These are phyloP conservation scores for Orthonevra nobilis DNA, from an alignment of 2,888 invertebrate species.

Conservation along the genomic window DNA sequence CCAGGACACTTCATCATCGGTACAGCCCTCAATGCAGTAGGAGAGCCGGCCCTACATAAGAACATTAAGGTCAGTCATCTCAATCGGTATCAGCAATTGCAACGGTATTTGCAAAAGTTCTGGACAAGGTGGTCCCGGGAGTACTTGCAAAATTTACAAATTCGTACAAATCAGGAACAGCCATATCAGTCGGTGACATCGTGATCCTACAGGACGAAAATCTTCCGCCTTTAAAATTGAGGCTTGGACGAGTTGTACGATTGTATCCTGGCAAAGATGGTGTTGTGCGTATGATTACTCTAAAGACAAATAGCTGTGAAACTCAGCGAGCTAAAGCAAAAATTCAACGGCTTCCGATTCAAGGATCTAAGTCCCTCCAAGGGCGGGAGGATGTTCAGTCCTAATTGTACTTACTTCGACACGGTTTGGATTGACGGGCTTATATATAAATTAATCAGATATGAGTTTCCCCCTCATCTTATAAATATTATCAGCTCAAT, in stretches of 20 bases:
- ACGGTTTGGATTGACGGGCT: too few species aligned
- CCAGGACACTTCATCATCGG: neutral
- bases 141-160: slow-evolving; percentile 2
- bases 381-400: slow-evolving; percentile 11
- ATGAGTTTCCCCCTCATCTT: too few species aligned
- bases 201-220: neutral
- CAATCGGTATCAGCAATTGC: neutral
- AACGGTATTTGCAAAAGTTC: neutral
- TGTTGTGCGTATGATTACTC: too few species aligned
- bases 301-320: too few species aligned
- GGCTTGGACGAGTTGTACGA: neutral
- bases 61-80: too few species aligned
- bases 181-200: neutral
- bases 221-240: neutral
- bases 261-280: too few species aligned
- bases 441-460: too few species aligned
- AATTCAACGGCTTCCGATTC: neutral
- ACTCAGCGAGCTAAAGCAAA: neutral
- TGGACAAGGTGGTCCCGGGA: slow-evolving; percentile 15
- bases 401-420: neutral
- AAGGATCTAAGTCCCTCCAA: neutral
- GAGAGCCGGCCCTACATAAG: neutral
- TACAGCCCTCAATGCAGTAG: neutral
- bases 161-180: neutral
- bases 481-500: too few species aligned